These are phyloP conservation scores for Callospermophilus lateralis DNA, from an alignment of 2,113 vertebrate species.

Conservation along the genomic window DNA sequence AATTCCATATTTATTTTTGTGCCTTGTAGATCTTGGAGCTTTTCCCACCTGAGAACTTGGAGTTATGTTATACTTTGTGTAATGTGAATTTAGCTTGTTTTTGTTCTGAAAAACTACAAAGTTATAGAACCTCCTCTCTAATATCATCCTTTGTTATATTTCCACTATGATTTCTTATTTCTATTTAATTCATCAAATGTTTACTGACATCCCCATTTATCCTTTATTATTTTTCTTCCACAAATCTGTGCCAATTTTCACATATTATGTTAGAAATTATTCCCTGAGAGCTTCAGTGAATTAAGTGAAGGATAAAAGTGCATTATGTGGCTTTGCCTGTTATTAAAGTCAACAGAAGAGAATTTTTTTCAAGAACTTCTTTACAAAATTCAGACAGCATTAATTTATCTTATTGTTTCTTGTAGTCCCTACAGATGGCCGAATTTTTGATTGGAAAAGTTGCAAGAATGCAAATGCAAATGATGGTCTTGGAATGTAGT, in stretches of 20 bases:
- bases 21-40: not conserved
- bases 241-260: not conserved
- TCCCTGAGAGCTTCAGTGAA: not conserved
- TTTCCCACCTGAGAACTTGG: not conserved
- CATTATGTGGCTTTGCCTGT: not conserved
- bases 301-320: not conserved
- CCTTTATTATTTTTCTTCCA: not conserved
- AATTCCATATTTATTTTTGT: not conserved
- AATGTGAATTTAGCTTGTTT: not conserved
- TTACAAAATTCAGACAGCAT: not conserved
- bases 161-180: slow-evolving; percentile 9
- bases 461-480: not conserved
- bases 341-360: not conserved
- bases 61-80: not conserved
- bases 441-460: not conserved
- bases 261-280: not conserved
- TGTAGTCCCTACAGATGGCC: not conserved
- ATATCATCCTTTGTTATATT: not conserved
- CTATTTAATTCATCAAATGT: not conserved
- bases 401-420: slow-evolving; percentile 2
- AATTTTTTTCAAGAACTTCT: not conserved
- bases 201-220: not conserved
- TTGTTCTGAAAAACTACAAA: slow-evolving; percentile 11
- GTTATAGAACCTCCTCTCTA: not conserved
- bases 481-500: not conserved